Percentiles rank a stretch among this genome's conserved stretches.
Evolutionary conservation across 2,113 vertebrate species (phyloP).

Genomic region (Plectropomus leopardus): DNA sequence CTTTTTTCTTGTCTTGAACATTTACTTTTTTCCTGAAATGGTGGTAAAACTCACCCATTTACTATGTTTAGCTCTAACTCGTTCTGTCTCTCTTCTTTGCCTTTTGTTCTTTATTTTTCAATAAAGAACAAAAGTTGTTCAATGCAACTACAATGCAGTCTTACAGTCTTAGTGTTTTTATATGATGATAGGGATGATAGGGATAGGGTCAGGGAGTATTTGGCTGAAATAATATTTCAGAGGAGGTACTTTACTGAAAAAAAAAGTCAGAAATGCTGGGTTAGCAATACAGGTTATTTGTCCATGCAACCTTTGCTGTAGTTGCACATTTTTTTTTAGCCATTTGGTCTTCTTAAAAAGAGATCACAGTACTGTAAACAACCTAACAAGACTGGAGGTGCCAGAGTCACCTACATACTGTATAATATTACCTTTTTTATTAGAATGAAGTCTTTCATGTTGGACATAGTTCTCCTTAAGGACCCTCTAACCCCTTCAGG

Average conservation of each 20-base stretch:
- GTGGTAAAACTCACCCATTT: neutral
- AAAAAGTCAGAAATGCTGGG: too few relatives aligned
- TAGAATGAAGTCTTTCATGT: neutral
- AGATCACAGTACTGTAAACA: neutral
- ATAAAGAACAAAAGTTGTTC: too few relatives aligned
- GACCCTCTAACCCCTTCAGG: slow-evolving; percentile 79
- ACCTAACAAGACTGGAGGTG: neutral
- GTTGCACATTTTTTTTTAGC: neutral
- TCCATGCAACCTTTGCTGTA: neutral
- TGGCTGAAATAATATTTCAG: too few relatives aligned
- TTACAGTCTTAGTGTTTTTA: too few relatives aligned
- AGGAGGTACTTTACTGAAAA: too few relatives aligned
- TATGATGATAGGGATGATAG: too few relatives aligned
- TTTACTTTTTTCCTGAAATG: neutral
- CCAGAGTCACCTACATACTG: neutral
- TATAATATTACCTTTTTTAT: neutral
- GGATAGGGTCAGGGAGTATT: too few relatives aligned
- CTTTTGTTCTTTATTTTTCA: slow-evolving; percentile 1
- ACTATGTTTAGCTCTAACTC: neutral
- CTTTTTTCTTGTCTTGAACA: neutral
- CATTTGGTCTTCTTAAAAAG: neutral
- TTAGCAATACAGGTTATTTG: too few relatives aligned
- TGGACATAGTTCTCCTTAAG: neutral
- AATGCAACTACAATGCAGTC: too few relatives aligned
- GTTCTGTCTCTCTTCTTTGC: neutral